Base-by-base conservation (phyloP, 2,888 invertebrate species). In the Lasius platythorax region DNA sequence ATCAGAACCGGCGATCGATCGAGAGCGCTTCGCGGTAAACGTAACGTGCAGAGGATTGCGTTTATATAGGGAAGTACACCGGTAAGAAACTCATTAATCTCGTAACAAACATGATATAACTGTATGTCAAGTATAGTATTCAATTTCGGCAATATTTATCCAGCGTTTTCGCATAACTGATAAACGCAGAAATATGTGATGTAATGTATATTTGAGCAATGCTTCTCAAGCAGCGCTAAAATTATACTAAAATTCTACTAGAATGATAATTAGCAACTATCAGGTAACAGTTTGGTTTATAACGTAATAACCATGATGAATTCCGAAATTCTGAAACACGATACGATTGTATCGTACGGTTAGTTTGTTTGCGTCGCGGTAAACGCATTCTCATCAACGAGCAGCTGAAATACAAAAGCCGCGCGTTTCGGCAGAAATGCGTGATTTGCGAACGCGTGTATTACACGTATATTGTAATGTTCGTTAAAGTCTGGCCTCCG, bases 401-500 rank as follows among this genome's bases (percentile, higher is more conserved):
- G 9, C 23, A 15, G 23, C 88, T 85, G 74, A 72, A 88, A 86
- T 56, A 64, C 30, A 73, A 83, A 72, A 46, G 70, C 81, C 9
- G 37, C 4, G 11, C 43, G 28, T 67, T 56, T 73, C 28, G 37
- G 66, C 58, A 18, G 56, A 58, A 53, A 63, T 46, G 72, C 61
- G 33, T 43, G 83, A 76, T 85, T 83, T 64, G 74, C 72, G 67
- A 84, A 86, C 78, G 66, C 78, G 70, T 78, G 61, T 56, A 72
- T 68, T 79, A 78, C 68, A 76, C 61, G 68, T 70, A 70, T 37
- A 33, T 63, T 76, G 72, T 64, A 37, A 63, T 30, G 61, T 23
- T 72, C 37, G 50, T 70, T 68, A 28, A 56, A 28, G 68, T 64
- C 40, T 53, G 23, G 70, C 64, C 83, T 75, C 68, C 68, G 73